phyloP scores from a whole-genome alignment of 2,888 invertebrate genomes.

The Tolmerus cingulatus region DNA sequence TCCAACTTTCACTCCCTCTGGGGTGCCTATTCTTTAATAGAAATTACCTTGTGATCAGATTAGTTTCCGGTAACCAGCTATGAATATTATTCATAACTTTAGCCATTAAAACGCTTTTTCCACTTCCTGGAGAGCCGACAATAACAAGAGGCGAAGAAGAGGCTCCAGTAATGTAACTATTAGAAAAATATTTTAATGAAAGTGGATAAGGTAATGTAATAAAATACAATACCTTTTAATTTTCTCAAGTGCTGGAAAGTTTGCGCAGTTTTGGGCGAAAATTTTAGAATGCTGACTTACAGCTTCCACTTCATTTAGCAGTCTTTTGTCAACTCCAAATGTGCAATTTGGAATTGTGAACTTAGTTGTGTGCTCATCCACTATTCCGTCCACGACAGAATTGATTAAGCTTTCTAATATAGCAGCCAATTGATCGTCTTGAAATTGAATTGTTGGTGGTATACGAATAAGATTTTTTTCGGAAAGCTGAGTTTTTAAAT shows the following conservation, averaged over 20 bases:
- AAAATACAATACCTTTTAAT: conserved; percentile 54
- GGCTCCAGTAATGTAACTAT: conserved; percentile 72
- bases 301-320: conserved; percentile 73
- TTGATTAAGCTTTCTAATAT: conserved; percentile 75
- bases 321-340: conserved; percentile 75
- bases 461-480: conserved; percentile 77
- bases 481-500: conserved; percentile 76
- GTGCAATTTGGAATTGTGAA: conserved; percentile 70
- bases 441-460: conserved; percentile 61
- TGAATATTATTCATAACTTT: conserved; percentile 74
- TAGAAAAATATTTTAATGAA: conserved; percentile 48
- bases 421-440: conserved; percentile 61
- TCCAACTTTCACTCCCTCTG: too few species aligned
- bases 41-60: conserved; percentile 62
- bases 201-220: not conserved
- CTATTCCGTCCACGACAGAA: conserved; percentile 73
- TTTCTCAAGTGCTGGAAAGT: conserved; percentile 60
- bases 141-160: conserved; percentile 73
- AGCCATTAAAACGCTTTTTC: conserved; percentile 82
- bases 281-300: conserved; percentile 73
- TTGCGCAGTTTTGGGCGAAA: conserved; percentile 71
- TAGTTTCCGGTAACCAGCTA: conserved; percentile 71
- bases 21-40: too few species aligned
- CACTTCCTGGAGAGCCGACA: conserved; percentile 82
- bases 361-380: conserved; percentile 72